These are phyloP conservation scores for Actenoides lindsayi DNA, from an alignment of 2,113 vertebrate species.

Conservation along the genomic window DNA sequence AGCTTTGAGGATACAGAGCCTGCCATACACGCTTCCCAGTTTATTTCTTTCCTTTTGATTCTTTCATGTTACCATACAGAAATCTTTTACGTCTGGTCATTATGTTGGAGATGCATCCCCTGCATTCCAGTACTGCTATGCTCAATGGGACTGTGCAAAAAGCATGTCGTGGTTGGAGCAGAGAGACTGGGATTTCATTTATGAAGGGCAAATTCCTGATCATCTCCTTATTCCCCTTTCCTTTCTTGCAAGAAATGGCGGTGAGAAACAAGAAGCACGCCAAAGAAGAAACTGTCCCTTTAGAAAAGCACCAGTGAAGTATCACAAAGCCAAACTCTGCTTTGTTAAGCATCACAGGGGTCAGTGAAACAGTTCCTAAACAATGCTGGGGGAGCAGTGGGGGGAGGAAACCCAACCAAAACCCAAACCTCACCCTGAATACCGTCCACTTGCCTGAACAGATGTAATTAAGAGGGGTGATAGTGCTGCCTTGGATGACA, in stretches of 20 bases:
- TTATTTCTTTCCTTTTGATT: not conserved
- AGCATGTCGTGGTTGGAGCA: not conserved
- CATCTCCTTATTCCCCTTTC: not conserved
- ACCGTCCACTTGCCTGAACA: not conserved
- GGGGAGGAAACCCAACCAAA: not conserved
- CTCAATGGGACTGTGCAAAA: not conserved
- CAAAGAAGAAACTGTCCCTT: not conserved
- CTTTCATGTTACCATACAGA: not conserved
- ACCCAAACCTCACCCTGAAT: no score
- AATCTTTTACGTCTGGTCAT: not conserved
- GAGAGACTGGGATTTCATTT: not conserved
- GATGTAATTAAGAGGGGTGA: not conserved
- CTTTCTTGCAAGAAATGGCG: not conserved
- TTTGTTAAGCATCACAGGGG: not conserved
- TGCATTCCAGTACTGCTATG: fast-evolving
- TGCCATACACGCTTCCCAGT: not conserved
- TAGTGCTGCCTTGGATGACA: not conserved
- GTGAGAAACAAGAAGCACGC: not conserved
- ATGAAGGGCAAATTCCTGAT: not conserved
- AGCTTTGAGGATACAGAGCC: not conserved
- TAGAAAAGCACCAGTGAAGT: not conserved
- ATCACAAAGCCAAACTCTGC: not conserved
- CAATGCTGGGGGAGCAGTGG: not conserved
- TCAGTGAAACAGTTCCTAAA: not conserved
- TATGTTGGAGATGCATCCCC: not conserved